phyloP scores from a whole-genome alignment of 1,140 invertebrate species.

The Paralvinella palmiformis region DNA sequence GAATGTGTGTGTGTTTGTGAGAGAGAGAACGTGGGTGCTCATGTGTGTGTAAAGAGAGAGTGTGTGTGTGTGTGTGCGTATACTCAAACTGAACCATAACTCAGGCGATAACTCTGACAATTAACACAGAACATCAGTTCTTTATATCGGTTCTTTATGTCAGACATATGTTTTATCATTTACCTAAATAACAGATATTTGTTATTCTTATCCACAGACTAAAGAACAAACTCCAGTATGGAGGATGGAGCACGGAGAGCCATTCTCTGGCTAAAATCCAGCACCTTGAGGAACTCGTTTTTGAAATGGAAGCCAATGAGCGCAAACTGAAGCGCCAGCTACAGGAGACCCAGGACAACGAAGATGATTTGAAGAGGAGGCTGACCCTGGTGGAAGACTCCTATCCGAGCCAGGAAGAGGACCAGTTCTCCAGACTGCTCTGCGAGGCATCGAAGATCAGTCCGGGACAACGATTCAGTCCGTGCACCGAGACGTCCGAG shows the following conservation, averaged over 20 bases:
- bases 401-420: not conserved
- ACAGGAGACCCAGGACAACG: not conserved
- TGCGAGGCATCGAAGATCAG: not conserved
- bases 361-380: not conserved
- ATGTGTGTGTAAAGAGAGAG: too few relatives aligned
- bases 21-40: too few relatives aligned
- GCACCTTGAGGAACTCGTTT: conserved; percentile 8
- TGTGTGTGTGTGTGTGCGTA: too few relatives aligned
- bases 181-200: too few relatives aligned
- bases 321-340: conserved; percentile 7
- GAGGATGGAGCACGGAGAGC: not conserved
- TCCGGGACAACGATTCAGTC: not conserved
- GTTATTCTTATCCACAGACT: conserved; percentile 2
- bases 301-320: not conserved
- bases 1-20: too few relatives aligned
- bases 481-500: not conserved
- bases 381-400: not conserved
- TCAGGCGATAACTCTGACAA: too few relatives aligned
- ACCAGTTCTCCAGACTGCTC: not conserved
- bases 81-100: too few relatives aligned
- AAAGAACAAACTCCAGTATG: conserved; percentile 8
- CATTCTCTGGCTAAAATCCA: conserved; percentile 6
- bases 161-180: too few relatives aligned
- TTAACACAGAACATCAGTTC: too few relatives aligned
- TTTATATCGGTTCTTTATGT: too few relatives aligned